These are phyloP conservation scores for Entomobrya proxima DNA, from an alignment of 2,888 invertebrate genomes.

Conservation along the genomic window DNA sequence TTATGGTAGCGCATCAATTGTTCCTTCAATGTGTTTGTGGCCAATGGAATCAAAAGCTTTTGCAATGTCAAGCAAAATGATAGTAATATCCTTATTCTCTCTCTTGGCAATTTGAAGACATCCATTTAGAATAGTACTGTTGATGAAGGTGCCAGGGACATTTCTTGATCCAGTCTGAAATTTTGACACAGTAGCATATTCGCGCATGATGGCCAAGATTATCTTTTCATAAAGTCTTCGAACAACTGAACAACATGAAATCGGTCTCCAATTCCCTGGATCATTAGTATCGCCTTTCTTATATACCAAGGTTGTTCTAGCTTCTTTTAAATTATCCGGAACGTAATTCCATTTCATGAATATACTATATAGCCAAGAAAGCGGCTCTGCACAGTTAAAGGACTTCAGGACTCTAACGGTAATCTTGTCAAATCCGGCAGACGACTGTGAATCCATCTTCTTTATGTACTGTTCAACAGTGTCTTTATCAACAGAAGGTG, in stretches of 20 bases:
- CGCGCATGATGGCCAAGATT: neutral
- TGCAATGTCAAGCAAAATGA: neutral
- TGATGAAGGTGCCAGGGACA: neutral
- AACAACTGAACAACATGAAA: neutral
- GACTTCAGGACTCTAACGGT: neutral
- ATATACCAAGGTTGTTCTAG: neutral
- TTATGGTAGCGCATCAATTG: neutral
- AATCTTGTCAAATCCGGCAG: neutral
- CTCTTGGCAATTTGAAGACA: neutral
- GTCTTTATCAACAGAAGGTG: neutral
- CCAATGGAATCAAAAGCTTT: constrained; percentile 6
- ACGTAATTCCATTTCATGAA: neutral
- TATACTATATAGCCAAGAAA: neutral
- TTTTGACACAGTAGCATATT: neutral
- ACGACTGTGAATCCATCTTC: neutral
- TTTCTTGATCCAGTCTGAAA: neutral
- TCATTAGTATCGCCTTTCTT: neutral
- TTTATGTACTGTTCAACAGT: neutral
- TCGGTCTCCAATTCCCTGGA: neutral
- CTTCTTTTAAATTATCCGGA: neutral
- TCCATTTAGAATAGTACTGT: neutral
- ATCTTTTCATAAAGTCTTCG: constrained; percentile 6
- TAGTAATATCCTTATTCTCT: neutral
- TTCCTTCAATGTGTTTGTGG: neutral
- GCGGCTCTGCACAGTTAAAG: neutral